Percentiles rank a stretch among this genome's conserved stretches.
Conservation (phyloP, 2,888 invertebrate species). For the Torymus tubicola region DNA sequence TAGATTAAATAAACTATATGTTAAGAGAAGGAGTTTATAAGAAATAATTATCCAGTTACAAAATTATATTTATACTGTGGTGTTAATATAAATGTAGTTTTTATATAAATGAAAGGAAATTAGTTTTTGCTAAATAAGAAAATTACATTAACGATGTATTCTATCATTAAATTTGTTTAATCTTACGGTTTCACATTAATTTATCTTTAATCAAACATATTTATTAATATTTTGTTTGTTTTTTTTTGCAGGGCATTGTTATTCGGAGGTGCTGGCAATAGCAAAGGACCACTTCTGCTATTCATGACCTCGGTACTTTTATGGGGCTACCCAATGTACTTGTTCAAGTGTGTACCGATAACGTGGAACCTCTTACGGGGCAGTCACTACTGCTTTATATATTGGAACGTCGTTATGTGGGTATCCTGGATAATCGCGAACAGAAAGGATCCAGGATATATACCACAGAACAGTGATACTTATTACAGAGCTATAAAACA, state of each 20-base stretch:
- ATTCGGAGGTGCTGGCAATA: slow-evolving; percentile 94
- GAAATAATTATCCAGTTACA: too few relatives aligned
- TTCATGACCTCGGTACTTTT: slow-evolving; percentile 90
- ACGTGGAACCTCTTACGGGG: slow-evolving; percentile 93
- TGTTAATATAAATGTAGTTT: too few relatives aligned
- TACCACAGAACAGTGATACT: slow-evolving; percentile 92
- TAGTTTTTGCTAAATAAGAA: too few relatives aligned
- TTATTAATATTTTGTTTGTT: background rate
- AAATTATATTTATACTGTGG: too few relatives aligned
- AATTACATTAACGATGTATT: too few relatives aligned
- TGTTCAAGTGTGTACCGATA: slow-evolving; percentile 91
- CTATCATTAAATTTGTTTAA: too few relatives aligned
- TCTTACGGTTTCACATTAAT: too few relatives aligned
- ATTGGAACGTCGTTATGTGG: slow-evolving; percentile 96
- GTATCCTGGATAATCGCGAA: slow-evolving; percentile 93
- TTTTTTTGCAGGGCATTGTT: slow-evolving; percentile 83
- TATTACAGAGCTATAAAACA: slow-evolving; percentile 94
- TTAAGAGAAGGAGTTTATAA: too few relatives aligned
- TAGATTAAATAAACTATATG: too few relatives aligned
- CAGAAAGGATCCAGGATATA: slow-evolving; percentile 92
- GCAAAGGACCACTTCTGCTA: slow-evolving; percentile 90
- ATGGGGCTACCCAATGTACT: slow-evolving; percentile 97
- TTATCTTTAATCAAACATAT: too few relatives aligned
- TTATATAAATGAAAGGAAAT: too few relatives aligned
- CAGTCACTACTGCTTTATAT: slow-evolving; percentile 93